Base-by-base conservation (phyloP, 2,888 invertebrate genomes). In the Epinotia ramella region DNA sequence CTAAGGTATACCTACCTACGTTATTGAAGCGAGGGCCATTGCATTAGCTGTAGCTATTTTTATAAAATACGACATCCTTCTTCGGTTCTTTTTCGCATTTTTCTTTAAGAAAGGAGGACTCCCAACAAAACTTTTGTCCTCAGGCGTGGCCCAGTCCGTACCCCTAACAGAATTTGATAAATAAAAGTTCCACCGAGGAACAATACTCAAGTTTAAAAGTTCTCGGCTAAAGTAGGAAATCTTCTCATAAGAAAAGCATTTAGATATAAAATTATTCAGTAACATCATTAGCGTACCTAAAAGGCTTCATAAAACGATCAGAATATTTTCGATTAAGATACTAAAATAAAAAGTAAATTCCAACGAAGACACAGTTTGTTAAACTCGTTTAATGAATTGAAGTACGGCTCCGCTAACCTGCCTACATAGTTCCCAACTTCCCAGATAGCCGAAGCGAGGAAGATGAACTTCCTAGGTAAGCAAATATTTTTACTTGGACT, bases 101-200 rank as follows among this genome's bases (percentile, higher is more conserved):
- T 73, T 66, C 20, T 66, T 57, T 60, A 13, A 53, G 33, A 60
- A 73, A 20, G 49, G 40, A 68, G 24, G 20, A 57, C 40, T 67
- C 12, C 33, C 28, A 59, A 49, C 56, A 73, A 83, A 86, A 85
- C 81, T 86, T 87, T 84, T 82, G 78, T 82, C 80, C 81, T 83
- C 79, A 73, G 81, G 80, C 78, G 83, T 84, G 81, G 81, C 79
- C 79, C 78, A 84, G 84, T 79, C 82, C 80, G 81, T 82, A 84
- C 82, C 85, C 84, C 83, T 82, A 87, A 87, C 84, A 83, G 82
- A 83, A 84, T 87, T 88, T 89, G 85, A 88, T 88, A 89, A 89
- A 88, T 87, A 81, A 82, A 89, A 88, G 84, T 87, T 89, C 85
- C 83, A 79, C 79, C 73, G 78, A 78, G 79, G 81, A 83, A 83